These are phyloP conservation scores for Apostichopus japonicus DNA, from an alignment of 35 echinoderm and acorn worm genomes.

Conservation along the genomic window DNA sequence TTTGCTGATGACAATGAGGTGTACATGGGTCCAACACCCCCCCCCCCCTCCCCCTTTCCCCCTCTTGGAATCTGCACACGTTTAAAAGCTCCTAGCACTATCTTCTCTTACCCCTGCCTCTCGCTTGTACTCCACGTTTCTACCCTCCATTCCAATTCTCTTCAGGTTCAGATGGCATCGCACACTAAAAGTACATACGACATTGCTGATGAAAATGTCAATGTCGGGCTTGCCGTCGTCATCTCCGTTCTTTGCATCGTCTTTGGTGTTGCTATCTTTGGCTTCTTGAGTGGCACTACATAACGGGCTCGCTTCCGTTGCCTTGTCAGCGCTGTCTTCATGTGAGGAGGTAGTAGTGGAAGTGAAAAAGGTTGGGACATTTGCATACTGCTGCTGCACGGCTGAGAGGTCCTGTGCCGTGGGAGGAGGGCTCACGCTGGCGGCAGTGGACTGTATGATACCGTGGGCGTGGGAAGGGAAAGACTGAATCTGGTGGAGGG, in stretches of 20 bases:
- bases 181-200: constrained; percentile 90
- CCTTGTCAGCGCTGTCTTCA: neutral
- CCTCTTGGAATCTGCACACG: too few relatives aligned
- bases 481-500: constrained; percentile 51
- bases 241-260: constrained; percentile 14
- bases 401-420: constrained; percentile 2
- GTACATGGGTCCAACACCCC: too few relatives aligned
- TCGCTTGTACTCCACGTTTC: constrained; percentile 95
- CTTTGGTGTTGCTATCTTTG: constrained; percentile 10
- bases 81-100: too few relatives aligned
- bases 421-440: neutral
- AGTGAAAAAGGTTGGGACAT: constrained; percentile 17
- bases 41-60: too few relatives aligned
- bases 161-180: constrained; percentile 92
- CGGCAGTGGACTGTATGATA: neutral
- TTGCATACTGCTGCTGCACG: neutral
- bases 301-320: neutral
- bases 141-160: constrained; percentile 76
- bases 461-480: constrained; percentile 19
- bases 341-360: neutral
- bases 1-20: too few relatives aligned
- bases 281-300: neutral
- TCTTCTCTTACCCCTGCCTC: constrained; percentile 78
- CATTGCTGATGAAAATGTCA: constrained; percentile 97
- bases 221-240: constrained; percentile 45